A percentile compares a stretch with the other conserved stretches of the same genome.
Conservation (phyloP, 2,888 invertebrate species). For the Acleris sparsana region DNA sequence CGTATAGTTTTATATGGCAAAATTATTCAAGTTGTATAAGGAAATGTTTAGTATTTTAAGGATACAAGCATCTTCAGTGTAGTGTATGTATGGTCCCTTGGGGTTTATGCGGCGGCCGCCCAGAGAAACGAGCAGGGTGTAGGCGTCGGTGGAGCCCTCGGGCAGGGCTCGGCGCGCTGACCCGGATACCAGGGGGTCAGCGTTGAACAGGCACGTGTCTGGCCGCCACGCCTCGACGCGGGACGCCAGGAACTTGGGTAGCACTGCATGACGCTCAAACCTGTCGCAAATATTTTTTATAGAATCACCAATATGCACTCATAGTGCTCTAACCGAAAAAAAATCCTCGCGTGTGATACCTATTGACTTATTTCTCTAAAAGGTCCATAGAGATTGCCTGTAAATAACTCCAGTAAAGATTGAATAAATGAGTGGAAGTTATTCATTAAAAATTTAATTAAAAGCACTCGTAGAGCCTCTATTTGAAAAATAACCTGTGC, state of each 20-base stretch:
- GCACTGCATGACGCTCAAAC: conserved; percentile 96
- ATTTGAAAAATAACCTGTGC: no score
- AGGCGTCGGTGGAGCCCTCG: conserved; percentile 90
- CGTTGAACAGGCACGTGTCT: conserved; percentile 95
- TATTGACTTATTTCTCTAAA: no score
- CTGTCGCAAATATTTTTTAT: conserved; percentile 63
- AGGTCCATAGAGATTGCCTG: no score
- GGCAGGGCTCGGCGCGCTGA: conserved; percentile 93
- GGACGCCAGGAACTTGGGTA: conserved; percentile 95
- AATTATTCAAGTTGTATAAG: no score
- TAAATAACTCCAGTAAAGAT: no score
- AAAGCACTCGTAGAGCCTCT: no score
- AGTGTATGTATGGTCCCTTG: conserved; percentile 89
- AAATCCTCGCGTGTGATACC: no score
- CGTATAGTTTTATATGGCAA: no score
- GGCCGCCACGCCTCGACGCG: conserved; percentile 95
- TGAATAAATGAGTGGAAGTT: no score
- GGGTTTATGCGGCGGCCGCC: conserved; percentile 92
- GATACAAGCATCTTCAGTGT: conserved; percentile 98
- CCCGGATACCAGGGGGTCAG: conserved; percentile 93
- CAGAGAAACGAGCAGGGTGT: conserved; percentile 95
- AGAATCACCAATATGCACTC: no score
- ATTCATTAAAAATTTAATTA: no score
- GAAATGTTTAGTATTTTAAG: conserved; percentile 63
- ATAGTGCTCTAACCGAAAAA: no score